Conservation (phyloP, 2,797 vertebrate genomes). For the Malurus leucopterus region DNA sequence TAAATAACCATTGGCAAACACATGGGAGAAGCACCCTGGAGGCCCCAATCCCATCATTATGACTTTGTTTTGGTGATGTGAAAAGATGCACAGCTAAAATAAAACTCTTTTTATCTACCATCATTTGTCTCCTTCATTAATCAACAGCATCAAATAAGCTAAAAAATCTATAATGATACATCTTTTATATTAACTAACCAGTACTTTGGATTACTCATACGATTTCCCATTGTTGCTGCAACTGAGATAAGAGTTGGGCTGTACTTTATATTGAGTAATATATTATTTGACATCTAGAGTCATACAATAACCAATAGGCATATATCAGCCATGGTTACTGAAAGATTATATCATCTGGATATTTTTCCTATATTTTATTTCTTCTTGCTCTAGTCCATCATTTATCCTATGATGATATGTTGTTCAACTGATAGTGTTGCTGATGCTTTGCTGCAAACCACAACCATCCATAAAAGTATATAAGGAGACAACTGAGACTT, state of each 20-base stretch:
- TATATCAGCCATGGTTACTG: neutral
- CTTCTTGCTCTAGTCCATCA: neutral
- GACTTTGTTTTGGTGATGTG: neutral
- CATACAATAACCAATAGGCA: neutral
- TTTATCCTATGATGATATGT: neutral
- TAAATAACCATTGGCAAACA: neutral
- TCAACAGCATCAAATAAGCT: neutral
- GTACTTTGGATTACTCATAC: neutral
- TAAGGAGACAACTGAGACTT: neutral
- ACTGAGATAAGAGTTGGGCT: neutral
- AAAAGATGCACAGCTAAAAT: neutral
- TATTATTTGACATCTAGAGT: neutral
- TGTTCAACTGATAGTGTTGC: neutral
- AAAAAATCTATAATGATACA: neutral
- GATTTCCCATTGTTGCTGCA: neutral
- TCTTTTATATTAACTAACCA: neutral
- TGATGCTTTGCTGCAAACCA: neutral
- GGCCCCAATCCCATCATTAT: neutral
- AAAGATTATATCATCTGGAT: neutral
- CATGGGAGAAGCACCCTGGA: neutral
- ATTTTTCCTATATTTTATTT: neutral
- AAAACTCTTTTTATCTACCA: neutral
- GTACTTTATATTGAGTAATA: neutral
- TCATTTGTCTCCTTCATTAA: neutral
- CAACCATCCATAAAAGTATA: neutral